A percentile compares a stretch with the other conserved stretches of the same genome.
Evolutionary conservation across 2,888 invertebrate genomes (phyloP).

Genomic region (Zeuzera pyrina): DNA sequence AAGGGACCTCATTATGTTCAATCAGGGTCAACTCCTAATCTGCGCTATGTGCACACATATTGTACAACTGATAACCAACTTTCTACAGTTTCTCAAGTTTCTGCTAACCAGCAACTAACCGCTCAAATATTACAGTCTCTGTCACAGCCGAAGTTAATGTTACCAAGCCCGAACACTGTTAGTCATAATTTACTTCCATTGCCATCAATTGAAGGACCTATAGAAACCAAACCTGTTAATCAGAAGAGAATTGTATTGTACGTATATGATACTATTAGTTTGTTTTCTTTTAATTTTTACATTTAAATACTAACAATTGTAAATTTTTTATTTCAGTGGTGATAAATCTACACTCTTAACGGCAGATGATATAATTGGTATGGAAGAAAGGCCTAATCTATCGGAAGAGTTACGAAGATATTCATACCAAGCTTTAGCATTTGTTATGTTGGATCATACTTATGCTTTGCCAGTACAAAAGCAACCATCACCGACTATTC

Average conservation of each 20-base stretch:
- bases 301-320: conserved; percentile 4
- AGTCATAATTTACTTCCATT: conserved; percentile 16
- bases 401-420: conserved; percentile 61
- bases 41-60: conserved; percentile 60
- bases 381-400: conserved; percentile 64
- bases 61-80: conserved; percentile 46
- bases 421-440: conserved; percentile 57
- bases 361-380: conserved; percentile 66
- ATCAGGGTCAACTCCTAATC: conserved; percentile 57
- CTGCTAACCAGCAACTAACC: conserved; percentile 75
- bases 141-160: conserved; percentile 57
- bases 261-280: conserved; percentile 26
- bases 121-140: conserved; percentile 76
- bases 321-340: conserved; percentile 44
- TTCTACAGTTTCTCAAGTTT: conserved; percentile 59
- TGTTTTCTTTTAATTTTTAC: conserved; percentile 4
- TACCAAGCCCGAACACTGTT: conserved; percentile 35
- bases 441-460: conserved; percentile 66
- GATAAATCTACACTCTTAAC: conserved; percentile 60
- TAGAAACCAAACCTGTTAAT: conserved; percentile 40
- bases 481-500: conserved; percentile 29
- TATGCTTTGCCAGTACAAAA: conserved; percentile 65
- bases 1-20: conserved; percentile 68
- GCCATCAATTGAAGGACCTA: conserved; percentile 32
- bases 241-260: conserved; percentile 61